A percentile compares a stretch with the other conserved stretches of the same genome.
Evolutionary conservation across 2,888 invertebrate genomes (phyloP).

Genomic region (Lithophane leautieri): DNA sequence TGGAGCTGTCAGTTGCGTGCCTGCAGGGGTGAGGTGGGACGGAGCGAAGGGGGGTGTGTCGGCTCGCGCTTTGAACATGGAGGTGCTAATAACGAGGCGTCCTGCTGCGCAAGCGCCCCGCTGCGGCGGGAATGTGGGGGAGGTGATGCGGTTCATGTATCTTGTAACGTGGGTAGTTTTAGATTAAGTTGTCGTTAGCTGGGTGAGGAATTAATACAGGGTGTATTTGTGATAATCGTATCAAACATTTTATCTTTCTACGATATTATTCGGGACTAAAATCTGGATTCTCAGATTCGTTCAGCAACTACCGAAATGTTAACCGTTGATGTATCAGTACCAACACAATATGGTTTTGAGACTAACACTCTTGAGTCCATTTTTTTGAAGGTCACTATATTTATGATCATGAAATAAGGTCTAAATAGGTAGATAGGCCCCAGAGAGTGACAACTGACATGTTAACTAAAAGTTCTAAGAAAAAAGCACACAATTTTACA

Average conservation of each 20-base stretch:
- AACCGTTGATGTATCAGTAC: too few species aligned
- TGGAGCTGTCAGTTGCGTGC: slow-evolving; percentile 76
- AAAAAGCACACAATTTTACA: too few species aligned
- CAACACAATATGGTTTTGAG: too few species aligned
- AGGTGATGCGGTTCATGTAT: slow-evolving; percentile 41
- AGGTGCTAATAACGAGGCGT: slow-evolving; percentile 89
- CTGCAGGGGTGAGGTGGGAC: slow-evolving; percentile 58
- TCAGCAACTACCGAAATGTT: not conserved
- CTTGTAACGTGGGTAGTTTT: slow-evolving; percentile 46
- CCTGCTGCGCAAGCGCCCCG: slow-evolving; percentile 85
- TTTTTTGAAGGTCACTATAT: too few species aligned
- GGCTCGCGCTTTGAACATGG: slow-evolving; percentile 81
- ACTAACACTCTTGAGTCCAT: too few species aligned
- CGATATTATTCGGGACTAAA: not conserved
- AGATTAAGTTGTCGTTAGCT: slow-evolving; percentile 39
- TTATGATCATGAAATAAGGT: too few species aligned
- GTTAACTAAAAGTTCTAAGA: too few species aligned
- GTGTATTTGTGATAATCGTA: slow-evolving; percentile 1
- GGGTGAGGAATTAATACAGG: not conserved
- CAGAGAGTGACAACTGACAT: not conserved
- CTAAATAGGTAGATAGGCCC: not conserved
- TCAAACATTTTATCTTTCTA: not conserved
- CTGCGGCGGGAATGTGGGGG: slow-evolving; percentile 81
- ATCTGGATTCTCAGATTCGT: not conserved
- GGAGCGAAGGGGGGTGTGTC: slow-evolving; percentile 43